phyloP scores from a whole-genome alignment of 1,140 invertebrate genomes.

The Bombus difficillimus region DNA sequence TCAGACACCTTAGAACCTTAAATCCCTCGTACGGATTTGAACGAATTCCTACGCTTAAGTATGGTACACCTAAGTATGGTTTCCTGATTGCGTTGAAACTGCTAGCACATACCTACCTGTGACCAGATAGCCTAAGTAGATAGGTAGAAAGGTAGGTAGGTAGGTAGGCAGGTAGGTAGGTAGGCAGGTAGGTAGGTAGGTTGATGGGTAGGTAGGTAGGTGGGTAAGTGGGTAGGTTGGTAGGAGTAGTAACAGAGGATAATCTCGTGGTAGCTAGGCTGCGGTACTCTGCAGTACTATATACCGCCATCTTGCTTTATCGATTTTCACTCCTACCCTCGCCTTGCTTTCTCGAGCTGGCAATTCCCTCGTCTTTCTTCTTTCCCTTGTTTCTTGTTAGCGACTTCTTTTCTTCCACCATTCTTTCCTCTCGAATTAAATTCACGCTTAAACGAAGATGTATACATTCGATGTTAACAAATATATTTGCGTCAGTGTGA shows the following conservation, averaged over 20 bases:
- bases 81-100: conserved; percentile 41
- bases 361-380: conserved; percentile 16
- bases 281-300: conserved; percentile 77
- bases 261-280: conserved; percentile 72
- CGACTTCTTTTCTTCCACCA: neutral
- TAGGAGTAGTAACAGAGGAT: conserved; percentile 63
- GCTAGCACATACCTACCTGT: neutral
- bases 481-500: neutral
- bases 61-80: neutral
- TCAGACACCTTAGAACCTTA: too few species aligned
- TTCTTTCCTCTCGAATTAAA: neutral
- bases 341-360: conserved; percentile 12
- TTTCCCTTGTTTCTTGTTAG: neutral
- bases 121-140: conserved; percentile 5
- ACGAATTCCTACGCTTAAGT: neutral
- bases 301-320: conserved; percentile 77
- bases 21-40: too few species aligned
- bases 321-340: conserved; percentile 60
- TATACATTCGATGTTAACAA: neutral
- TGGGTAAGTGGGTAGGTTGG: conserved; percentile 30
- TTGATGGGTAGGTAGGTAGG: conserved; percentile 28
- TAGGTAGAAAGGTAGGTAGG: conserved; percentile 25
- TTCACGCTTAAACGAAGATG: neutral
- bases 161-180: neutral
- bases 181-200: conserved; percentile 1